These are phyloP conservation scores for Samia ricini DNA, from an alignment of 1,140 invertebrate genomes.

Conservation along the genomic window DNA sequence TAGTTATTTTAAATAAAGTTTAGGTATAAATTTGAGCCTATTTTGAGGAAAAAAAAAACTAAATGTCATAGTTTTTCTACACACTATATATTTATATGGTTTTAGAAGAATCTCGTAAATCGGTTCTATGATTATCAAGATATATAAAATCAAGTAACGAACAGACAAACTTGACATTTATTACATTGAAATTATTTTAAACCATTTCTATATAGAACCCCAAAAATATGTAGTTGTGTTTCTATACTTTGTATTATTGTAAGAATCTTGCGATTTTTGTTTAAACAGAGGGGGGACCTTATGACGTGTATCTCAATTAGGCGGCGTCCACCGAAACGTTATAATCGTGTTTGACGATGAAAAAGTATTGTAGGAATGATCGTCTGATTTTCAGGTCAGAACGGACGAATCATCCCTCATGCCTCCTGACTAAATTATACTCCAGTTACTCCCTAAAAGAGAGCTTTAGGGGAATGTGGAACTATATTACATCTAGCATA, in stretches of 20 bases:
- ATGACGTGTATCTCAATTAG: conserved; percentile 41
- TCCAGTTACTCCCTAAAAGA: neutral
- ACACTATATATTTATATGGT: no score
- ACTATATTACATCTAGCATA: neutral
- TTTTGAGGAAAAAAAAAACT: no score
- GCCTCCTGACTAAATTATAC: neutral
- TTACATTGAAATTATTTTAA: no score
- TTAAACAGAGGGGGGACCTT: conserved; percentile 10
- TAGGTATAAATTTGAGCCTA: no score
- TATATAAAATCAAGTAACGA: no score
- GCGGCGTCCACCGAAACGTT: conserved; percentile 37
- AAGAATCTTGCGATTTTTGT: conserved; percentile 13
- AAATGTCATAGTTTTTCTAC: no score
- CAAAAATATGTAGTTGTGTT: neutral
- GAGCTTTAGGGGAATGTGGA: neutral
- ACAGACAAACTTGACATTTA: no score
- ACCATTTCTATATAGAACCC: neutral
- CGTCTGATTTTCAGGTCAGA: neutral
- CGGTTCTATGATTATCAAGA: no score
- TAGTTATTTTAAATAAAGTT: no score
- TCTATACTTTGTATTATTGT: neutral
- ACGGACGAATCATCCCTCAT: neutral
- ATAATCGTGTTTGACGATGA: conserved; percentile 54
- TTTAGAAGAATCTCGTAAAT: no score
- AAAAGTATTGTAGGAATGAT: conserved; percentile 19